Evolutionary conservation across 2,113 vertebrate genomes (phyloP).

Genomic region (Xenopus tropicalis): UCB_Xtro_10.0 CM004446.2:95579501-95580000

Average conservation of each 20-base stretch:
- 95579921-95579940: neutral
- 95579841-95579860: conserved; percentile 23
- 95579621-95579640: conserved; percentile 42
- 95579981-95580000: no score
- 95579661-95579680: conserved; percentile 43
- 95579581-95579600: conserved; percentile 37
- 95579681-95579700: conserved; percentile 44
- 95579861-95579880: conserved; percentile 17
- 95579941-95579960: conserved; percentile 11
- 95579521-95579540: neutral
- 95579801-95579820: conserved; percentile 37
- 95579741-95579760: conserved; percentile 46
- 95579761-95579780: conserved; percentile 44
- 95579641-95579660: conserved; percentile 37
- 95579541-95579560: conserved; percentile 14
- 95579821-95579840: conserved; percentile 14
- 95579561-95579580: conserved; percentile 34
- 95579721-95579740: conserved; percentile 36
- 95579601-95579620: conserved; percentile 40
- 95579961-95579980: neutral
- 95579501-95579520: neutral
- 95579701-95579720: conserved; percentile 42
- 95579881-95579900: neutral
- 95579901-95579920: neutral
- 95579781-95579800: conserved; percentile 35